Evolutionary conservation across 1,140 invertebrate species (phyloP).

Genomic region (Tetragnatha versicolor): DNA sequence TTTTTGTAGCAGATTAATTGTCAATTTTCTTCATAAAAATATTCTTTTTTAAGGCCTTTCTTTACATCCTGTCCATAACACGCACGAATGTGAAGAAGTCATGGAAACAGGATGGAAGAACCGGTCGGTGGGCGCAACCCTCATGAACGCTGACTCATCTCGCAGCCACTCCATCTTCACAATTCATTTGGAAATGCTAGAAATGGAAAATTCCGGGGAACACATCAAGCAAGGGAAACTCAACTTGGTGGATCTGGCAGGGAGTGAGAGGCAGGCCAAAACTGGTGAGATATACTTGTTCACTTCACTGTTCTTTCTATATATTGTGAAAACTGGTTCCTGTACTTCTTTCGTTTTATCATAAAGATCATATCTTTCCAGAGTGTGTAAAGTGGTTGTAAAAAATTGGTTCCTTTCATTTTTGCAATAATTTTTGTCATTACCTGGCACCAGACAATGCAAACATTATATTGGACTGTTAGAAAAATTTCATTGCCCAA

Average conservation of each 20-base stretch:
- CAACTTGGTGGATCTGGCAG: conserved; percentile 89
- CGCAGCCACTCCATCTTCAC: conserved; percentile 91
- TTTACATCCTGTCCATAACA: conserved; percentile 78
- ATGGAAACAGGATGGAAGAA: conserved; percentile 80
- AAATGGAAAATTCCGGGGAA: conserved; percentile 65
- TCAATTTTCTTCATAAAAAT: no score
- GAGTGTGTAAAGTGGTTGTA: no score
- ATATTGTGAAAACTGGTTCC: no score
- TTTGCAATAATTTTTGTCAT: no score
- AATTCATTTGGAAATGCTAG: conserved; percentile 83
- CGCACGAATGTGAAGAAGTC: conserved; percentile 75
- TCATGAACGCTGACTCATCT: conserved; percentile 88
- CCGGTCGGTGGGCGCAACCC: conserved; percentile 77
- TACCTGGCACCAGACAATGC: no score
- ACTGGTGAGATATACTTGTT: conserved; percentile 68
- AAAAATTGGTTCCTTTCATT: no score
- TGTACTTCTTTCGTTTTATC: no score
- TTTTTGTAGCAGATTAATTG: no score
- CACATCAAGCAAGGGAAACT: conserved; percentile 73
- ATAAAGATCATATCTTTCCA: no score
- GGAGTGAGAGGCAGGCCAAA: conserved; percentile 85
- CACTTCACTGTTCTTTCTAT: background rate
- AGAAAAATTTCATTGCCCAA: no score
- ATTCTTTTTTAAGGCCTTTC: conserved; percentile 68
- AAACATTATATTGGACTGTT: no score